phyloP scores from a whole-genome alignment of 2,113 vertebrate species.

The Cyphomyrus plagiostoma region DNA sequence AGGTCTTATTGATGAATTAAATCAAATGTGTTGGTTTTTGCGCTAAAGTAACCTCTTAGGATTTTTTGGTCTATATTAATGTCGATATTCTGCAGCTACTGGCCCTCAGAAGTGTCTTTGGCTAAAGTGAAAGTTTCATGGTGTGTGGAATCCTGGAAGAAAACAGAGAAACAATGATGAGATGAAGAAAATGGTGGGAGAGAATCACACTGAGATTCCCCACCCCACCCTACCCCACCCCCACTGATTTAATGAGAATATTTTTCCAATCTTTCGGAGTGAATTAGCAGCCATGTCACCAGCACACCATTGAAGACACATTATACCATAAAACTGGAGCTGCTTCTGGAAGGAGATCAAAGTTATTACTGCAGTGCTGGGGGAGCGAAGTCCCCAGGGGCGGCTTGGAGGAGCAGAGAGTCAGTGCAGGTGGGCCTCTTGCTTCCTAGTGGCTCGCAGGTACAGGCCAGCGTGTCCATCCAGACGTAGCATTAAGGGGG shows the following conservation, averaged over 20 bases:
- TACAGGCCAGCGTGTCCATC: neutral
- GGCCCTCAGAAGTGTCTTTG: neutral
- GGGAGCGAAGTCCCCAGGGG: neutral
- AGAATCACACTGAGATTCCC: neutral
- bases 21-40: neutral
- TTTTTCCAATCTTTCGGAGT: slow-evolving; percentile 35
- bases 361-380: slow-evolving; percentile 31
- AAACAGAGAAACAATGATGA: neutral
- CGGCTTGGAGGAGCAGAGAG: too few species aligned
- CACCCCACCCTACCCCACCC: neutral
- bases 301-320: slow-evolving; percentile 41
- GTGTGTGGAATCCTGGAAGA: neutral
- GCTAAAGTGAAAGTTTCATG: too few species aligned
- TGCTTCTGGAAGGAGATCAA: slow-evolving; percentile 38
- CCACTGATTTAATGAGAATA: slow-evolving; percentile 38
- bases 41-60: neutral
- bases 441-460: neutral
- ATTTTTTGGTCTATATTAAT: neutral
- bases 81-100: neutral
- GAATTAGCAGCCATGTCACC: slow-evolving; percentile 44
- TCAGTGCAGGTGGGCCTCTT: neutral
- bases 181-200: neutral
- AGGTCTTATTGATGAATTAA: neutral
- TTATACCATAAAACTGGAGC: slow-evolving; percentile 38
- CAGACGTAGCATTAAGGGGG: too few species aligned